phyloP scores from a whole-genome alignment of 2,797 vertebrate species.

The Epinephelus awoara region DNA sequence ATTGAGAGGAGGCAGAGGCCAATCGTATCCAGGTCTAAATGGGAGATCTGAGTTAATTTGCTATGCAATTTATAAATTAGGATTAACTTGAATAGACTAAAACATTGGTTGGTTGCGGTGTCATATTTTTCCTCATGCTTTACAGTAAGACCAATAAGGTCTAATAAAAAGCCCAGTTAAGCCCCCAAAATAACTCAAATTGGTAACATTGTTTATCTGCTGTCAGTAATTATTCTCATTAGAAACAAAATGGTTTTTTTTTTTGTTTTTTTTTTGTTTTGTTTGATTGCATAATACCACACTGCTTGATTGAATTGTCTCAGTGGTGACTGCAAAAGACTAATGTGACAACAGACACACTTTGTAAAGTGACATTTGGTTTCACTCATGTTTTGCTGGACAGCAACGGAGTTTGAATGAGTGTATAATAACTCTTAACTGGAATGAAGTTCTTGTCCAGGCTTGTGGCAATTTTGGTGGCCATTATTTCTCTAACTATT shows the following conservation, averaged over 20 bases:
- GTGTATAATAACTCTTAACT: neutral
- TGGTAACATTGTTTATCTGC: conserved; percentile 32
- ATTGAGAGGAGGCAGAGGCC: conserved; percentile 71
- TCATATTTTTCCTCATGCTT: conserved; percentile 58
- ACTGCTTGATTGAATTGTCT: conserved; percentile 39
- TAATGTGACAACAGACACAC: conserved; percentile 6
- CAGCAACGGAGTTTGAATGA: conserved; percentile 8
- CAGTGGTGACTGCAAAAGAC: conserved; percentile 20
- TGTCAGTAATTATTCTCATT: conserved; percentile 55
- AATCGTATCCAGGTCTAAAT: conserved; percentile 68
- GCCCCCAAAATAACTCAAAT: conserved; percentile 14
- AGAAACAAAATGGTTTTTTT: no score
- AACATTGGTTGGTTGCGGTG: conserved; percentile 62
- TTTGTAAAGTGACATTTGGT: conserved; percentile 15
- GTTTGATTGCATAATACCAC: conserved; percentile 42
- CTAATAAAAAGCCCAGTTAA: conserved; percentile 15
- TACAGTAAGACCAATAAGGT: neutral
- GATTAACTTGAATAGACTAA: conserved; percentile 72
- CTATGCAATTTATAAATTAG: conserved; percentile 67
- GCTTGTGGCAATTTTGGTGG: neutral
- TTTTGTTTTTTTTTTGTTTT: no score
- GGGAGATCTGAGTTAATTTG: conserved; percentile 79
- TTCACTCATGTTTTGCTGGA: conserved; percentile 10
- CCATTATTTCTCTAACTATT: neutral
- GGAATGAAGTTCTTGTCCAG: neutral